phyloP scores from a whole-genome alignment of 2,113 vertebrate genomes.

The Procapra przewalskii region DNA sequence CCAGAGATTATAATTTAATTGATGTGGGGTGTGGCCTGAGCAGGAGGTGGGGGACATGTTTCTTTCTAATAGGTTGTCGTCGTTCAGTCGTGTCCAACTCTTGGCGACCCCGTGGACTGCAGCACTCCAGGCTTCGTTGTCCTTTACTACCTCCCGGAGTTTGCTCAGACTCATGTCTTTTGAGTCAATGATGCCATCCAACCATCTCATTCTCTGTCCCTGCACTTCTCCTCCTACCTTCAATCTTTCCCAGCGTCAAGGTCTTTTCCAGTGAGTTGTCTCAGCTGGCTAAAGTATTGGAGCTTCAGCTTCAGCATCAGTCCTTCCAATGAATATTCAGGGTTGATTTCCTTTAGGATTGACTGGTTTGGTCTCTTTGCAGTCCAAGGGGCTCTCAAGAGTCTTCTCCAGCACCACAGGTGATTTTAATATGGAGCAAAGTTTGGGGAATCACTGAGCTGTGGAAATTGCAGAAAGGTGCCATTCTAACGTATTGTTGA shows the following conservation, averaged over 20 bases:
- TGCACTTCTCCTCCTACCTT: background rate
- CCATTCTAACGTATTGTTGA: background rate
- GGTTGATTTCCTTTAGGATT: background rate
- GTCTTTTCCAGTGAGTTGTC: background rate
- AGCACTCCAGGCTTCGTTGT: background rate
- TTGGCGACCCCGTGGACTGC: accelerated
- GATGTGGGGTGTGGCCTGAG: background rate
- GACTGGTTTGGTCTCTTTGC: background rate
- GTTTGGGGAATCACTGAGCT: background rate
- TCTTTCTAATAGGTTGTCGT: background rate
- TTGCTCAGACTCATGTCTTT: background rate
- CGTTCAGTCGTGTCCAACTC: accelerated
- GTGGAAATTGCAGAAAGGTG: background rate
- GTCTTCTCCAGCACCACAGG: background rate
- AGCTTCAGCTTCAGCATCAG: background rate
- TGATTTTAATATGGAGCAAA: background rate
- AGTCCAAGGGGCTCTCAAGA: background rate
- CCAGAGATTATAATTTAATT: background rate
- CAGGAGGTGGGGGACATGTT: background rate
- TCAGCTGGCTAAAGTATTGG: background rate
- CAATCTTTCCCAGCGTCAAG: background rate
- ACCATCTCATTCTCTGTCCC: background rate
- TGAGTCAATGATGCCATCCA: background rate
- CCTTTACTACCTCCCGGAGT: background rate
- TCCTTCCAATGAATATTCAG: background rate